A percentile compares a stretch with the other conserved stretches of the same genome.
These are phyloP conservation scores for Spinus pinus DNA, from an alignment of 2,797 vertebrate genomes.

Conservation along the genomic window DNA sequence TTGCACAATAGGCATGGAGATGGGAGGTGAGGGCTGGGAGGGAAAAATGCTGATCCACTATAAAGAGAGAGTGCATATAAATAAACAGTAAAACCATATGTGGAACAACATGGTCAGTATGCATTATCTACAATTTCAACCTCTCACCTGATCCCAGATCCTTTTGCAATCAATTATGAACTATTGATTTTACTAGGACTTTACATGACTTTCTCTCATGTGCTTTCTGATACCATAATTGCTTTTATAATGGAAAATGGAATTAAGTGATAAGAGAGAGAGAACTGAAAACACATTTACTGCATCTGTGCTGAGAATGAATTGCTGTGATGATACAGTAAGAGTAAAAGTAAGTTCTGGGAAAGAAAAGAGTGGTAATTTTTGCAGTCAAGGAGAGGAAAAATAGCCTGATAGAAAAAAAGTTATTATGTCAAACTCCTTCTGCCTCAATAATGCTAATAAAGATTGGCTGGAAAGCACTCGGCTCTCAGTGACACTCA, in stretches of 20 bases:
- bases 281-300: background rate
- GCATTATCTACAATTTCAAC: background rate
- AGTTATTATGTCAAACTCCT: background rate
- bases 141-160: background rate
- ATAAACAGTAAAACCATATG: background rate
- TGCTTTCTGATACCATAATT: background rate
- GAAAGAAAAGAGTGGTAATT: background rate
- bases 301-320: background rate
- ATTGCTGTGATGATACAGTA: background rate
- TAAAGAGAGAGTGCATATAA: background rate
- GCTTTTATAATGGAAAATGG: background rate
- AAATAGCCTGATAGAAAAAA: background rate
- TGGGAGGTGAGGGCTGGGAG: background rate
- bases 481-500: background rate
- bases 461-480: background rate
- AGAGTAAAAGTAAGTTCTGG: background rate
- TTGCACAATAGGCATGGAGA: background rate
- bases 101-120: background rate
- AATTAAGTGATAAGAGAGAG: background rate
- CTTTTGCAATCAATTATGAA: background rate
- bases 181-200: background rate
- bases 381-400: background rate
- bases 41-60: background rate
- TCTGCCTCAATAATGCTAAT: background rate
- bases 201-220: background rate